phyloP scores from a whole-genome alignment of 1,140 invertebrate species.

The Drosophila sp. region DNA sequence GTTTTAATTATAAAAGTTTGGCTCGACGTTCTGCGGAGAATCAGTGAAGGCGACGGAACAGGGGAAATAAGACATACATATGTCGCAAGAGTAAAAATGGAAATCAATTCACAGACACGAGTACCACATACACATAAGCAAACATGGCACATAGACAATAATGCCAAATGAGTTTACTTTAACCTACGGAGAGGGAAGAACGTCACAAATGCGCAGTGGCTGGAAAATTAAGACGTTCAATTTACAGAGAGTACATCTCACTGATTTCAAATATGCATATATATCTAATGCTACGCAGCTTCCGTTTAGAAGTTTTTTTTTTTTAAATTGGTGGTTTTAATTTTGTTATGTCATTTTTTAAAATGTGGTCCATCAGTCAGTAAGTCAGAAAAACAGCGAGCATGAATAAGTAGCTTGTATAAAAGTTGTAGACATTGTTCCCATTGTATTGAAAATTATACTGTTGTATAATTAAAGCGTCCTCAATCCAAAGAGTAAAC shows the following conservation, averaged over 20 bases:
- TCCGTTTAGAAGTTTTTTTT: too few species aligned
- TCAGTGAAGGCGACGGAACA: constrained; percentile 31
- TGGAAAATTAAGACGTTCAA: constrained; percentile 4
- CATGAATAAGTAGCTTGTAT: too few species aligned
- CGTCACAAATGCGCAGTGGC: neutral
- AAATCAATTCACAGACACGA: constrained; percentile 13
- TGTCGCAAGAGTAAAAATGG: constrained; percentile 36
- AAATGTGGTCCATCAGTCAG: too few species aligned
- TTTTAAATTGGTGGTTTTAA: too few species aligned
- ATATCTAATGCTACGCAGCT: too few species aligned
- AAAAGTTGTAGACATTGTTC: neutral
- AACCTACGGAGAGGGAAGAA: neutral
- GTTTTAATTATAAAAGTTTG: constrained; percentile 77
- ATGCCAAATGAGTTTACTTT: constrained; percentile 24
- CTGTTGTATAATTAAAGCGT: constrained; percentile 23
- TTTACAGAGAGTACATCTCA: neutral
- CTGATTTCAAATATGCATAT: neutral
- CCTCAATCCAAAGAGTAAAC: constrained; percentile 43
- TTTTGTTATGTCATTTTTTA: too few species aligned
- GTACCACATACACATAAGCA: neutral
- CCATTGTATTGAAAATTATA: constrained; percentile 3
- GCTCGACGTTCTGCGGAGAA: constrained; percentile 42
- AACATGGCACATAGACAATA: constrained; percentile 8
- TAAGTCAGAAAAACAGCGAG: too few species aligned
- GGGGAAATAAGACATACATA: constrained; percentile 51